Conservation (phyloP, 2,888 invertebrate species). For the Oxyteleia sp. region DNA sequence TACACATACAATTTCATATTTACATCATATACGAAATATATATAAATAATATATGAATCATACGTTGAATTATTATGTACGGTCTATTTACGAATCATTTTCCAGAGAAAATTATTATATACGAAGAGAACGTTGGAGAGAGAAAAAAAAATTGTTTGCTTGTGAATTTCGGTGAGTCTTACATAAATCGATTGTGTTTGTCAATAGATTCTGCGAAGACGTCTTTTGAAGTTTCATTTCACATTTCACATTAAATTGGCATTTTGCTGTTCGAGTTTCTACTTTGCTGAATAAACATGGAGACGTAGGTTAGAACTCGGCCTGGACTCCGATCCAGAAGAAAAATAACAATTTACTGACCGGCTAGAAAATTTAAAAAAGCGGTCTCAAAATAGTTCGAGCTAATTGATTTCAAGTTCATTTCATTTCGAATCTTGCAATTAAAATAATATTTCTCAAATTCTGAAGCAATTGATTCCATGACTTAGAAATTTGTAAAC, state of each 20-base stretch:
- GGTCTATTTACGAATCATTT: too few relatives aligned
- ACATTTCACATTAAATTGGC: constrained; percentile 44
- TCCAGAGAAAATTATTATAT: too few relatives aligned
- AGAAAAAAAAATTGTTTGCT: too few relatives aligned
- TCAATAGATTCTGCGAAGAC: constrained; percentile 35
- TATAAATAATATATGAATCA: too few relatives aligned
- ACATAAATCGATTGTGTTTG: constrained; percentile 23
- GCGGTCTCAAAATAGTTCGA: not conserved
- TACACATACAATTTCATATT: too few relatives aligned
- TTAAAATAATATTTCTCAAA: too few relatives aligned
- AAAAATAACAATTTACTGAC: constrained; percentile 45
- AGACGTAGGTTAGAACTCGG: constrained; percentile 45
- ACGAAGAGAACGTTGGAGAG: too few relatives aligned
- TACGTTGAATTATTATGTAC: too few relatives aligned
- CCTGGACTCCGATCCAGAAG: constrained; percentile 4
- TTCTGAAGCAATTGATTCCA: too few relatives aligned
- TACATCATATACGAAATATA: too few relatives aligned
- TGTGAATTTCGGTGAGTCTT: not conserved
- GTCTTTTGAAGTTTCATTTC: constrained; percentile 53
- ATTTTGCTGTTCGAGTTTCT: constrained; percentile 49
- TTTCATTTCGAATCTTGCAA: too few relatives aligned
- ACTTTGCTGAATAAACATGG: constrained; percentile 43
- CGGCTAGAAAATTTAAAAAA: constrained; percentile 13
- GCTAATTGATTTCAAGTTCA: constrained; percentile 5
- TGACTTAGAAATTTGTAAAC: too few relatives aligned